phyloP scores from a whole-genome alignment of 1,140 invertebrate genomes.

The Heliconius hermathena region DNA sequence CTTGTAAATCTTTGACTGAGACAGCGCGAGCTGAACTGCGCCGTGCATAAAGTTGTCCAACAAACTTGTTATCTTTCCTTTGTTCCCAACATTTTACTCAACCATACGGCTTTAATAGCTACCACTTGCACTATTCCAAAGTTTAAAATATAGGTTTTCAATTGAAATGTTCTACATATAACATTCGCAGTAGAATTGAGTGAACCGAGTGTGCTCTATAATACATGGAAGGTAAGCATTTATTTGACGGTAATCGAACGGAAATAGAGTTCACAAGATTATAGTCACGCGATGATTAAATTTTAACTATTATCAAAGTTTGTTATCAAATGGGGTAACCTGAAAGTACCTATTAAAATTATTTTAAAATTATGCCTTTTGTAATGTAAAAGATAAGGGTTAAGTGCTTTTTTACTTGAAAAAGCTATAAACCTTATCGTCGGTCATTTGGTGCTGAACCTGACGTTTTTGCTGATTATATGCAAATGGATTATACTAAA shows the following conservation, averaged over 20 bases:
- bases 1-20: constrained; percentile 33
- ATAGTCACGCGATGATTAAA: constrained; percentile 10
- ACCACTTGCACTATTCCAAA: constrained; percentile 13
- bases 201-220: background rate
- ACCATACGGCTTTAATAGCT: constrained; percentile 31
- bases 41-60: constrained; percentile 33
- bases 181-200: background rate
- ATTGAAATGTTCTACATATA: background rate
- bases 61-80: constrained; percentile 34
- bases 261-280: background rate
- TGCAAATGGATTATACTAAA: background rate
- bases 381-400: constrained; percentile 5
- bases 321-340: background rate
- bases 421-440: background rate
- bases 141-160: constrained; percentile 5
- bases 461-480: background rate
- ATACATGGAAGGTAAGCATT: background rate
- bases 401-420: background rate
- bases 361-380: background rate
- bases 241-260: constrained; percentile 10
- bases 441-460: background rate
- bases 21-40: constrained; percentile 17
- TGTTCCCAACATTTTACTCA: constrained; percentile 22
- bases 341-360: background rate
- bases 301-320: constrained; percentile 10